Conservation (phyloP, 30 jellyfish, hydroid and myxozoan species). For the Mastigias papua region DNA sequence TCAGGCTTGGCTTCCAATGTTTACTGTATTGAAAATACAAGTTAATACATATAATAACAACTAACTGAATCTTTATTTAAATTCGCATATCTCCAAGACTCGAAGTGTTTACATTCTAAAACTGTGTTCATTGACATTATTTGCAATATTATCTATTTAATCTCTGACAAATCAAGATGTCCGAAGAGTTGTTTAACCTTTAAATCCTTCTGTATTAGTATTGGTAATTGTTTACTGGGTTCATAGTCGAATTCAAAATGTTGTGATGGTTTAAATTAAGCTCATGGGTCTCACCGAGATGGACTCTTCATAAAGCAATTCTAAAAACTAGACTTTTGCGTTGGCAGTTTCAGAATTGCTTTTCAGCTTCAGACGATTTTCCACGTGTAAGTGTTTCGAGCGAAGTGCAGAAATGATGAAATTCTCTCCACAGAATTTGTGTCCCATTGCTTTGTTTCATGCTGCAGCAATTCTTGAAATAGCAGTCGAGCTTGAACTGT, state of each 20-base stretch:
- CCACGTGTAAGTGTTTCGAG: too few relatives aligned
- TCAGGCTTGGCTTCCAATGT: neutral
- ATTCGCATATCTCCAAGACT: neutral
- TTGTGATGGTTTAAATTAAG: too few relatives aligned
- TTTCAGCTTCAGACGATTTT: too few relatives aligned
- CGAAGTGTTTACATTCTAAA: neutral
- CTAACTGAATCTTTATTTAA: neutral
- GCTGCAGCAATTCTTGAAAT: too few relatives aligned
- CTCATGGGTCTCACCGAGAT: too few relatives aligned
- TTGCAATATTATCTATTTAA: neutral
- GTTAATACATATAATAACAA: neutral
- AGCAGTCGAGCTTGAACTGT: too few relatives aligned
- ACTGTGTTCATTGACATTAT: conserved; percentile 3
- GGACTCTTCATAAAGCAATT: too few relatives aligned
- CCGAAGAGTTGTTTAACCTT: neutral
- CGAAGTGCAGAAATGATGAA: too few relatives aligned
- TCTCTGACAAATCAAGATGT: neutral
- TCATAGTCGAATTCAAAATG: neutral
- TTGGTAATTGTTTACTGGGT: neutral
- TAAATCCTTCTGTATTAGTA: neutral
- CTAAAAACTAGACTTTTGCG: too few relatives aligned
- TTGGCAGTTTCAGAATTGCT: too few relatives aligned
- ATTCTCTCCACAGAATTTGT: too few relatives aligned
- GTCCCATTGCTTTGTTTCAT: too few relatives aligned
- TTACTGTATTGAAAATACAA: neutral